Conservation (phyloP, 1,140 invertebrate species). For the Hyles vespertilio region DNA sequence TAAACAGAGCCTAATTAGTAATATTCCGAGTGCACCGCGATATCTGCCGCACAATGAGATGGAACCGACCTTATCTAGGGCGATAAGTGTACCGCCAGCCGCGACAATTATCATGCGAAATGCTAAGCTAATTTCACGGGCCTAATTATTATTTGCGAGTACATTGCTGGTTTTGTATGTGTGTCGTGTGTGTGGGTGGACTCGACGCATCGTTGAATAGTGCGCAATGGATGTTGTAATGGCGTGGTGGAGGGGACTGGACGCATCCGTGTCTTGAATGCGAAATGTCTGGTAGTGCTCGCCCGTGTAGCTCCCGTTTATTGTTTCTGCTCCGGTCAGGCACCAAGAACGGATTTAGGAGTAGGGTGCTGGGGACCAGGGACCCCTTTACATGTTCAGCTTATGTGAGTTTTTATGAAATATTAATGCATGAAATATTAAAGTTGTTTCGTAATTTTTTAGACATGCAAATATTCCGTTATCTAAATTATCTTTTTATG, state of each 20-base stretch:
- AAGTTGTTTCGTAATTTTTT: too few species aligned
- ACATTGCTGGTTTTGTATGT: background rate
- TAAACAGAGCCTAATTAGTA: constrained; percentile 73
- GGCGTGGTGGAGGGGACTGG: constrained; percentile 11
- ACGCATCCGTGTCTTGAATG: constrained; percentile 57
- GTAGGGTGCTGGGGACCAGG: too few species aligned
- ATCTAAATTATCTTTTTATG: too few species aligned
- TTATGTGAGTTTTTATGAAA: too few species aligned
- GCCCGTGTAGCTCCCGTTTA: constrained; percentile 56
- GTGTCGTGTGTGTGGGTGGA: background rate
- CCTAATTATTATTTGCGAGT: too few species aligned
- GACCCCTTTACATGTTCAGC: too few species aligned
- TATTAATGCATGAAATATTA: too few species aligned
- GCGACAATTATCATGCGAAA: constrained; percentile 62
- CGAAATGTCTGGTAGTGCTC: constrained; percentile 70
- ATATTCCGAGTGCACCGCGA: constrained; percentile 71
- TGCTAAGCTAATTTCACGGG: too few species aligned
- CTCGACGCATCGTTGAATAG: background rate
- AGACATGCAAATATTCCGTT: too few species aligned
- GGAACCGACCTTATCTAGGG: constrained; percentile 67
- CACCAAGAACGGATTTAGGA: too few species aligned
- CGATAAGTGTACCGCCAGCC: constrained; percentile 57
- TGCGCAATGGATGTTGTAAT: background rate
- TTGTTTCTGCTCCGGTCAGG: constrained; percentile 51
- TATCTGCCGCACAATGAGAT: constrained; percentile 67